phyloP scores from a whole-genome alignment of 2,797 vertebrate genomes.

The Florisuga fusca region DNA sequence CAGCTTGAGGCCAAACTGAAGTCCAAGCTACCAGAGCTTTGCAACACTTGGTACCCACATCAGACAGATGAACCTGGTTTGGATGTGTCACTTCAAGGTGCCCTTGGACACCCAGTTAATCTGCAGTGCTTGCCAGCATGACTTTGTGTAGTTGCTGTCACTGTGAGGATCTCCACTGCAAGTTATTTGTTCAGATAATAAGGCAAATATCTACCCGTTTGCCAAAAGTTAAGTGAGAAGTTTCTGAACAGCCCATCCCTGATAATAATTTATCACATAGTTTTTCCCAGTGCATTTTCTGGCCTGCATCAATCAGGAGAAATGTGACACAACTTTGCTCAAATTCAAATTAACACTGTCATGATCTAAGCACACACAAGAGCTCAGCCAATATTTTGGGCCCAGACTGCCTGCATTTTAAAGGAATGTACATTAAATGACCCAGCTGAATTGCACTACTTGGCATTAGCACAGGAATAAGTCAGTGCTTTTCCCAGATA shows the following conservation, averaged over 20 bases:
- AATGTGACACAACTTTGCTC: neutral
- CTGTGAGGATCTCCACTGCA: neutral
- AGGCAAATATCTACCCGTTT: neutral
- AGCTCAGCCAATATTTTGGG: neutral
- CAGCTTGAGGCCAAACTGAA: fast-evolving
- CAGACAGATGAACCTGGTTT: neutral
- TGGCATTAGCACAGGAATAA: neutral
- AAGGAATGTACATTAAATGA: neutral
- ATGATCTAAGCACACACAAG: neutral
- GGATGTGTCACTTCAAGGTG: neutral
- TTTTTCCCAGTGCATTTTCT: neutral
- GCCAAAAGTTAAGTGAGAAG: neutral
- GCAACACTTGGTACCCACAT: neutral
- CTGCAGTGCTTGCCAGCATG: neutral
- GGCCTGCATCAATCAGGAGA: neutral
- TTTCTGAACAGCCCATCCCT: neutral
- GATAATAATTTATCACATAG: neutral
- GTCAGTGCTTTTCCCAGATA: neutral
- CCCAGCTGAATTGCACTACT: neutral
- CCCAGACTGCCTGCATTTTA: neutral
- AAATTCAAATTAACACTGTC: neutral
- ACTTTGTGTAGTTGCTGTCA: neutral
- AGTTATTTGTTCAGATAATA: neutral
- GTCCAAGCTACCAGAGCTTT: neutral
- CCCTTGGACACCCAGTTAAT: neutral